phyloP scores from a whole-genome alignment of 2,113 vertebrate species.

The Smithornis capensis region DNA sequence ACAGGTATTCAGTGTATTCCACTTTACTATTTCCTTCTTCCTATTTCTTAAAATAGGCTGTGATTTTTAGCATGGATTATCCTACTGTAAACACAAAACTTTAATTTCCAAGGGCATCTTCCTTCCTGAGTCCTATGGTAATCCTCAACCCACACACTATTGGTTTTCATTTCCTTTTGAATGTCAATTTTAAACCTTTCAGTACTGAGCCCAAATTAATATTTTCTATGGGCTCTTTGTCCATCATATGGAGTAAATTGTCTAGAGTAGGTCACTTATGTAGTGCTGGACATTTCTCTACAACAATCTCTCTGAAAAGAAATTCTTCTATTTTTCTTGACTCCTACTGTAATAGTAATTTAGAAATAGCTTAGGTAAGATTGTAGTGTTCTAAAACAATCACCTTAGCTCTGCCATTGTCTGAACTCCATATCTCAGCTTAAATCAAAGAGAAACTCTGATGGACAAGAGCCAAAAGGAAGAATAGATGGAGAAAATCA shows the following conservation, averaged over 20 bases:
- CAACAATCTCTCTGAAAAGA: not conserved
- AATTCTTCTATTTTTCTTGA: not conserved
- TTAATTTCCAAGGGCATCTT: slow-evolving; percentile 61
- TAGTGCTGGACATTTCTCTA: slow-evolving; percentile 3
- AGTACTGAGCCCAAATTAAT: slow-evolving; percentile 55
- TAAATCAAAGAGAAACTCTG: not conserved
- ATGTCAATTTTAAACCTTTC: slow-evolving; percentile 71
- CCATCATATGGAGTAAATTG: slow-evolving; percentile 49
- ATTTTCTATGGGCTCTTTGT: slow-evolving; percentile 45
- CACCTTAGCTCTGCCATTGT: not conserved
- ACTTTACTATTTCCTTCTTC: not conserved
- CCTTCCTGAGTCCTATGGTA: not conserved
- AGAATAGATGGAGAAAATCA: not conserved
- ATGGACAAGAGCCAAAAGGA: not conserved
- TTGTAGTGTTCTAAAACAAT: not conserved
- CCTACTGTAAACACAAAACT: slow-evolving; percentile 58
- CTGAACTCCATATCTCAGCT: not conserved
- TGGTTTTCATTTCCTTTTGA: slow-evolving; percentile 69
- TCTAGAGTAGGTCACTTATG: slow-evolving; percentile 5
- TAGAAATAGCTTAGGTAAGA: not conserved
- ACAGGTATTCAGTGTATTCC: not conserved
- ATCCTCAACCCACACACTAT: slow-evolving; percentile 54
- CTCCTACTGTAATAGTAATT: not conserved
- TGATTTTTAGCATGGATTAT: slow-evolving; percentile 52
- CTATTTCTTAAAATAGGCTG: slow-evolving; percentile 48